Evolutionary conservation across 2,797 vertebrate genomes (phyloP), one percentile per base, ranked within the genome.

Genomic region (Sebastes goodei): DNA sequence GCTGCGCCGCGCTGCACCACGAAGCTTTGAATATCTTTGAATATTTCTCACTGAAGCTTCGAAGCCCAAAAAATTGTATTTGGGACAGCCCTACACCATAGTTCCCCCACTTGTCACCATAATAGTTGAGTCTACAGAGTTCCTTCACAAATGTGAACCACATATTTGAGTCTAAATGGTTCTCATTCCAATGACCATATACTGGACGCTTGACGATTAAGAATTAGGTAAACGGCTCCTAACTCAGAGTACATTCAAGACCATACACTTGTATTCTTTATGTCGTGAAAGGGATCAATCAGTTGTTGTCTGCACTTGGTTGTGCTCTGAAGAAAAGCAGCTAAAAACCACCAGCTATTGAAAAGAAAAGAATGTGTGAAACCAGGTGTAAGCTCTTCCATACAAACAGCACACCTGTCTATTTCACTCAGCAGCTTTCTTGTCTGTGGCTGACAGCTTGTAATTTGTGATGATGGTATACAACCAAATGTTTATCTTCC

Each of bases 361-460:
- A 55, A 74, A 61, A 57, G 10, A 55, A 74, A 57, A 57, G 10
- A 66, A 68, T 23, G 11, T 49, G 23, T 57, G 65, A 83, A 71
- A 53, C 8, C 27, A 70, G 17, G 30, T 56, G 20, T 20, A 32
- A 14, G 56, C 35, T 60, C 9, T 30, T 61, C 27, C 7, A 71
- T 59, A 23, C 20, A 20, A 65, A 65, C 38, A 23, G 27, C 53
- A 10, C 30, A 64, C 7, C 0, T 9, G 10, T 60, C n/a, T 53
- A 21, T 42, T 72, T 49, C 29, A 66, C 38, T 46, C 53, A 5
- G 17, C 14, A 71, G 23, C 33, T 56, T 56, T 63, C 35, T 49
- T 15, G 4, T 56, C 53, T 46, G 42, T 35, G 30, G n/a, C 4
- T 33, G 60, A 60, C 23, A 62, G 23, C 15, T 56, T 15, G 38